A percentile compares a stretch with the other conserved stretches of the same genome.
These are phyloP conservation scores for Aphelinus certus DNA, from an alignment of 1,140 invertebrate genomes.

Conservation along the genomic window DNA sequence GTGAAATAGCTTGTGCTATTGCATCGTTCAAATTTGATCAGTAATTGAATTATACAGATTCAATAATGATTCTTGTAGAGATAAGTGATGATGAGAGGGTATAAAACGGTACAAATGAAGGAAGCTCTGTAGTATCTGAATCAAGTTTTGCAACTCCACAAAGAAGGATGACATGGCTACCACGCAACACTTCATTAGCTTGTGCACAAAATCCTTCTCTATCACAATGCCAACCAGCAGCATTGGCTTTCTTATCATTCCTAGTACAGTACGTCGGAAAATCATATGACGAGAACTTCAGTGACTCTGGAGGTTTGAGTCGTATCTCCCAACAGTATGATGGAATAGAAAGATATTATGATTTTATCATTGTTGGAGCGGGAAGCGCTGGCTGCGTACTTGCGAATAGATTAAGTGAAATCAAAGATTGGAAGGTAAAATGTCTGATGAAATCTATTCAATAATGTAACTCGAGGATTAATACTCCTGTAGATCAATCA, in stretches of 20 bases:
- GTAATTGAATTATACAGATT: no score
- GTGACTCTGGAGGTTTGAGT: neutral
- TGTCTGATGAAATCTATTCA: neutral
- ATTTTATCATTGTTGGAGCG: constrained; percentile 22
- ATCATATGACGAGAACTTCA: neutral
- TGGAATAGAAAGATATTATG: neutral
- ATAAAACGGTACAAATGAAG: no score
- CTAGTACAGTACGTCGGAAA: neutral
- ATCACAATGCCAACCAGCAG: neutral
- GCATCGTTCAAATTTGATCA: no score
- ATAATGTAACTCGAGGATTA: neutral
- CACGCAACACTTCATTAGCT: neutral
- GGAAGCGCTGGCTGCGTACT: constrained; percentile 23
- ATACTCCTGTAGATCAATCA: neutral
- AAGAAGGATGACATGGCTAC: constrained; percentile 1
- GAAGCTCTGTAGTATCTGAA: no score
- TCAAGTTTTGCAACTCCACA: neutral
- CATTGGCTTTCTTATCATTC: constrained; percentile 1
- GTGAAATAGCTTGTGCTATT: no score
- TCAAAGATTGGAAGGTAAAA: constrained; percentile 25
- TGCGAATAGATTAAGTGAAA: constrained; percentile 22
- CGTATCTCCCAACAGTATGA: no score
- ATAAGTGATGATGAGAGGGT: no score
- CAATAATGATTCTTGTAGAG: no score
- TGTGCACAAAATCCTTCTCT: neutral